Conservation (phyloP, 2,888 invertebrate genomes). For the Mimas tiliae region DNA sequence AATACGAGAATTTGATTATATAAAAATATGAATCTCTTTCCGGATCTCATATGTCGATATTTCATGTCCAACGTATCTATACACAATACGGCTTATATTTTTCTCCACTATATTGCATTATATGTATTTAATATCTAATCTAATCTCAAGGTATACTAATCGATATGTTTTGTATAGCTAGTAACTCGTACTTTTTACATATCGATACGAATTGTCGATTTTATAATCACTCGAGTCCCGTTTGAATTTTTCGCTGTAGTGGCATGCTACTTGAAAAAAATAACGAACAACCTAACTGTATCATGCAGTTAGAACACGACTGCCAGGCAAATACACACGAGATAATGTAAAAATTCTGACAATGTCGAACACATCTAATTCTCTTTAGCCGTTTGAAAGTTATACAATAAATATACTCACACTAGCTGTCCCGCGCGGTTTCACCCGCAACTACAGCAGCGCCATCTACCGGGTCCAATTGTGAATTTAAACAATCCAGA, state of each 20-base stretch:
- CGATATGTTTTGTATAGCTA: neutral
- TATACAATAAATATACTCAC: too few relatives aligned
- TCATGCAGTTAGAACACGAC: neutral
- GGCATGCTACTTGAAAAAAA: conserved; percentile 4
- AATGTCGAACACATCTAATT: too few relatives aligned
- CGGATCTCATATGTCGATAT: neutral
- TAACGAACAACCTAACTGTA: neutral
- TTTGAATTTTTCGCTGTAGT: neutral
- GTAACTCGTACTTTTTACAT: neutral
- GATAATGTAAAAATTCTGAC: too few relatives aligned
- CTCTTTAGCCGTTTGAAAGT: too few relatives aligned
- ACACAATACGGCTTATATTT: neutral
- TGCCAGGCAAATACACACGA: neutral
- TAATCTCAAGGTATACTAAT: neutral
- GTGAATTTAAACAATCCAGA: too few relatives aligned
- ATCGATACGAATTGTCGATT: neutral
- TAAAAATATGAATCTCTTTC: conserved; percentile 5
- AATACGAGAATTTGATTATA: neutral
- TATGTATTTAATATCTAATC: neutral
- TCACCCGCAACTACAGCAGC: too few relatives aligned
- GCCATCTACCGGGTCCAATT: too few relatives aligned
- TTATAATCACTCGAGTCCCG: neutral
- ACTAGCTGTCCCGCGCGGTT: too few relatives aligned
- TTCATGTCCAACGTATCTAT: neutral
- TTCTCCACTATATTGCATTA: neutral